These are phyloP conservation scores for Erpobdella octoculata DNA, from an alignment of 2,888 invertebrate genomes.

Conservation along the genomic window DNA sequence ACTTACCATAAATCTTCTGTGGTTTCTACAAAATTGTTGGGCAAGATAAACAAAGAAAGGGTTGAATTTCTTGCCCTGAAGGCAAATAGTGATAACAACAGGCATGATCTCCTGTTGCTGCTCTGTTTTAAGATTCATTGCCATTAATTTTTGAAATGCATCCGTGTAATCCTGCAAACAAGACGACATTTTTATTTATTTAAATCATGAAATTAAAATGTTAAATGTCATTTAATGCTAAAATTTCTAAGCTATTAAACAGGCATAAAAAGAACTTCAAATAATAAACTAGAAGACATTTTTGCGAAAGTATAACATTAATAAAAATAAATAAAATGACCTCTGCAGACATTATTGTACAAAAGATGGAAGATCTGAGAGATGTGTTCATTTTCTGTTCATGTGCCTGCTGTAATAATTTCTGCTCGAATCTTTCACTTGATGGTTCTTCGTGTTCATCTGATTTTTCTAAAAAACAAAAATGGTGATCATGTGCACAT, in stretches of 20 bases:
- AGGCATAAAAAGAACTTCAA: too few species aligned
- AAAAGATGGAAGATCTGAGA: background rate
- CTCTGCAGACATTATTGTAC: constrained; percentile 14
- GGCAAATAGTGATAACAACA: background rate
- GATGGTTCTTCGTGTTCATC: too few species aligned
- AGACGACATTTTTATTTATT: too few species aligned
- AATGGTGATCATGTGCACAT: too few species aligned
- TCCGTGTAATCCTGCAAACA: constrained; percentile 9
- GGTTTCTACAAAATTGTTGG: background rate
- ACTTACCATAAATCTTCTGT: constrained; percentile 6
- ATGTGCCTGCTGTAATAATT: too few species aligned
- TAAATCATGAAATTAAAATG: too few species aligned
- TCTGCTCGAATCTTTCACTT: too few species aligned
- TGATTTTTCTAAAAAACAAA: too few species aligned
- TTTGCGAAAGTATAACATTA: background rate
- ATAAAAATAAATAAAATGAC: background rate
- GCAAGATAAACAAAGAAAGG: background rate
- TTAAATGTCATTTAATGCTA: too few species aligned
- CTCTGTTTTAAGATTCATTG: background rate
- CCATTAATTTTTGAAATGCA: background rate
- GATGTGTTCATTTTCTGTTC: constrained; percentile 5
- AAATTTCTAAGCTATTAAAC: too few species aligned
- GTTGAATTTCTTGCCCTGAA: constrained; percentile 5
- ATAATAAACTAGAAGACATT: too few species aligned
- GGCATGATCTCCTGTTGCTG: constrained; percentile 12